phyloP scores from a whole-genome alignment of 1,140 invertebrate species.

The Araneus ventricosus region DNA sequence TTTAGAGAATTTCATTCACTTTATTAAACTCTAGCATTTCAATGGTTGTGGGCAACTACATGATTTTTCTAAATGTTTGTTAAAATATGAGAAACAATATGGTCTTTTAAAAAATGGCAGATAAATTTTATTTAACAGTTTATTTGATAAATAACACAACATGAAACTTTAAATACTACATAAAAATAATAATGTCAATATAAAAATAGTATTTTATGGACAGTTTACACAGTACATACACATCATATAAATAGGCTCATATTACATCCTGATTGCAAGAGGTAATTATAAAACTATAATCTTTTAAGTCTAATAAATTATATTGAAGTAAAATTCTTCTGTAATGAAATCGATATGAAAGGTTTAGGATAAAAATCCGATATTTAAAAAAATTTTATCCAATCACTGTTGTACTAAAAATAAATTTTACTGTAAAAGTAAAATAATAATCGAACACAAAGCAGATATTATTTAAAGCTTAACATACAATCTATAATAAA shows the following conservation, averaged over 20 bases:
- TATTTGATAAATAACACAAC: conserved; percentile 22
- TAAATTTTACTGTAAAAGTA: background rate
- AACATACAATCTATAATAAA: too few relatives aligned
- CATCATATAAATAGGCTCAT: background rate
- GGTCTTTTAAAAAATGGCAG: background rate
- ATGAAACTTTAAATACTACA: background rate
- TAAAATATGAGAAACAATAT: background rate
- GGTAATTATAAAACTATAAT: background rate
- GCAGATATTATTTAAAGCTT: background rate
- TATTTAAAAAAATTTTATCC: background rate
- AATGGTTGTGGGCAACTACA: background rate
- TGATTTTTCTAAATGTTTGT: background rate
- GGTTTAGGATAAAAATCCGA: background rate
- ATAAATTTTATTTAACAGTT: background rate
- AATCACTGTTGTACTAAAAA: background rate
- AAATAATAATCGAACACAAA: background rate
- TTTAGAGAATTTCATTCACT: background rate
- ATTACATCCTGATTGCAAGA: background rate
- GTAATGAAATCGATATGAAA: background rate
- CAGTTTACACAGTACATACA: background rate
- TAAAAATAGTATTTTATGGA: background rate
- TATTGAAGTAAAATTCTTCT: too few relatives aligned
- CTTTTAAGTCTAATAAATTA: background rate
- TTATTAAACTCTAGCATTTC: background rate
- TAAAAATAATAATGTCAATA: conserved; percentile 23